A percentile compares a stretch with the other conserved stretches of the same genome.
Evolutionary conservation across 2,113 vertebrate genomes (phyloP).

Genomic region (Cyrtonyx montezumae): DNA sequence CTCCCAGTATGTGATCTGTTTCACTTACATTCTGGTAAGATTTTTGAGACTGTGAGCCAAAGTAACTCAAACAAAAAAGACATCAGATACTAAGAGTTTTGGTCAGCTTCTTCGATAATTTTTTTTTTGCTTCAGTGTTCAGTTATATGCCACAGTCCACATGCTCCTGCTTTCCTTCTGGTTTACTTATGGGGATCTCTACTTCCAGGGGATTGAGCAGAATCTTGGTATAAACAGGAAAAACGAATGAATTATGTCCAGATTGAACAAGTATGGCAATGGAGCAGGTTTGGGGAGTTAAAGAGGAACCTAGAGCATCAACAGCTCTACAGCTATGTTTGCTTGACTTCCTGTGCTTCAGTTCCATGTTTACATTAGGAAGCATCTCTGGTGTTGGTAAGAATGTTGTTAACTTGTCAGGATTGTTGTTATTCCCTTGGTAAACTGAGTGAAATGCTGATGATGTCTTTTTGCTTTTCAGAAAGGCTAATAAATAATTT

Average conservation of each 20-base stretch:
- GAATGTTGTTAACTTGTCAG: not conserved
- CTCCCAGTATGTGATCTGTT: not conserved
- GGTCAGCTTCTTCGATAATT: not conserved
- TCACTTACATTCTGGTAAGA: not conserved
- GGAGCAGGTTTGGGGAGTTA: fast-evolving
- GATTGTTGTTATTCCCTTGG: not conserved
- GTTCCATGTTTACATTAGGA: not conserved
- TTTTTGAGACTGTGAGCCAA: not conserved
- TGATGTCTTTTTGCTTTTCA: not conserved
- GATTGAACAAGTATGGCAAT: not conserved
- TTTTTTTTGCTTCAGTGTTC: not conserved
- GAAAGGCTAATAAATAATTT: not conserved
- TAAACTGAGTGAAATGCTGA: not conserved
- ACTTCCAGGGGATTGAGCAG: not conserved
- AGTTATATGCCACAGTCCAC: not conserved
- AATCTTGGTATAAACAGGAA: not conserved
- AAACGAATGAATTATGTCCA: not conserved
- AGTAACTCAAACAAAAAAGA: not conserved
- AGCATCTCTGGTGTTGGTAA: not conserved
- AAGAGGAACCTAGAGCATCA: not conserved
- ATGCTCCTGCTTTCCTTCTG: not conserved
- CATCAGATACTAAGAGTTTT: not conserved
- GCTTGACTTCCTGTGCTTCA: not conserved
- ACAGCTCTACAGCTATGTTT: not conserved
- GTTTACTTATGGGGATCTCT: not conserved